Base-by-base conservation (phyloP, 2,888 invertebrate species). In the Malthinus flaveolus region DNA sequence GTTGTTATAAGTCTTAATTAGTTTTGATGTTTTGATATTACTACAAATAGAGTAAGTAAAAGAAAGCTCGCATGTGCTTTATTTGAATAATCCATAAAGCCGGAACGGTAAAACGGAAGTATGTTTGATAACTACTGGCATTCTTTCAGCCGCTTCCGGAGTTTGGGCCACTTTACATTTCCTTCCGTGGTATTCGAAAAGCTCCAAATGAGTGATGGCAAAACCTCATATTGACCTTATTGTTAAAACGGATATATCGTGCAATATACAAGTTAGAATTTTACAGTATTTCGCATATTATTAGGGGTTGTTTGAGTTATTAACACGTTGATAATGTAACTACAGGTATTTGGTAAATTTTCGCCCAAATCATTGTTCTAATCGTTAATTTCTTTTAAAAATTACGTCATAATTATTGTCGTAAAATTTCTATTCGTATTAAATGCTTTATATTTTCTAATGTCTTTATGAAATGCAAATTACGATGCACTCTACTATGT, bases 171-270 rank as follows among this genome's bases (percentile, higher is more conserved):
- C 76, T 77, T 77, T 78, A 77, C 77, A 75, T 78, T 78, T 78
- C 78, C 78, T 78, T 78, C 77, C 78, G 68, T 64, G 65, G 66
- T 61, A 59, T 63, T 64, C 66, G 66, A 67, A 68, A 68, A 61
- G 60, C 65, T 66, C 66, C 63, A 73, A 74, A 74, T 77, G 77
- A 77, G 70, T 75, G 73, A 77, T 74, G 72, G 71, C 66, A 71
- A 72, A 23, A 70, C 65, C 68, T 66, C 69, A 66, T 72, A 74
- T 73, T 71, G 74, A 72, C 68, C 73, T 75, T 67, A 75, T 76
- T 76, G 72, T 67, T 76, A 76, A 76, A 76, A 76, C 76, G 76
- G 76, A 76, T 73, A 72, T 76, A 73, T 69, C 75, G 76, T 76
- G 75, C 69, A 59, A 61, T 61, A 61, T 59, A 62, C 56, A 60